Percentiles rank a stretch among this genome's conserved stretches.
Conservation (phyloP, 2,797 vertebrate species). For the Poeciliopsis presidionis region DNA sequence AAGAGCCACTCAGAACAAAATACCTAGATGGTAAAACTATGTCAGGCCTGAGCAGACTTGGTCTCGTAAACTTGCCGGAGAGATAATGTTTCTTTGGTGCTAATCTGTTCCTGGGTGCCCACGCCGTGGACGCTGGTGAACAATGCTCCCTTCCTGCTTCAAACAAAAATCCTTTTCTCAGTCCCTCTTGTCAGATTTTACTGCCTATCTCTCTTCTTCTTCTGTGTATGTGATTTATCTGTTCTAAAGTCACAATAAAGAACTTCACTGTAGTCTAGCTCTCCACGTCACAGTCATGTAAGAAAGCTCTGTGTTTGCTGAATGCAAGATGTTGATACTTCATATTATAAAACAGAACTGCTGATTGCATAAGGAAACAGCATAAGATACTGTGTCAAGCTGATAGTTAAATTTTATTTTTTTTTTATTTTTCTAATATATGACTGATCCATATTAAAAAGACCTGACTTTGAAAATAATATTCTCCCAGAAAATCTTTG, state of each 20-base stretch:
- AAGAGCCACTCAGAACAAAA: slow-evolving; percentile 82
- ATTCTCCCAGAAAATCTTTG: neutral
- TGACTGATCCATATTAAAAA: neutral
- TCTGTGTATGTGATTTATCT: slow-evolving; percentile 59
- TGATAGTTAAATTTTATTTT: neutral
- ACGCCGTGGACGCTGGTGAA: slow-evolving; percentile 77
- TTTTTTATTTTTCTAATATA: neutral
- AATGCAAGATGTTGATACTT: slow-evolving; percentile 15
- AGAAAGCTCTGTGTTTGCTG: slow-evolving; percentile 17
- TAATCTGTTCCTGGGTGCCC: slow-evolving; percentile 86
- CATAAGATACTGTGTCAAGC: neutral
- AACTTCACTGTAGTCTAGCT: slow-evolving; percentile 58
- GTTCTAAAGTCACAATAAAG: slow-evolving; percentile 55
- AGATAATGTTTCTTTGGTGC: slow-evolving; percentile 89
- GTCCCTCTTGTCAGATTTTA: slow-evolving; percentile 52
- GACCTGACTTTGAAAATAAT: neutral
- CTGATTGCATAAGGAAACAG: neutral
- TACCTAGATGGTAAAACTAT: slow-evolving; percentile 80
- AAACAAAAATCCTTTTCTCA: slow-evolving; percentile 80
- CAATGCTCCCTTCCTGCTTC: slow-evolving; percentile 79
- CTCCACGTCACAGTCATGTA: slow-evolving; percentile 38
- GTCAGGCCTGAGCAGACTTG: slow-evolving; percentile 47
- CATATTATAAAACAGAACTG: neutral
- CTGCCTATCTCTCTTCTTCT: slow-evolving; percentile 44
- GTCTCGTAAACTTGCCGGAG: slow-evolving; percentile 82